Evolutionary conservation across 2,888 invertebrate genomes (phyloP).

Genomic region (Phytoseiulus persimilis): DNA sequence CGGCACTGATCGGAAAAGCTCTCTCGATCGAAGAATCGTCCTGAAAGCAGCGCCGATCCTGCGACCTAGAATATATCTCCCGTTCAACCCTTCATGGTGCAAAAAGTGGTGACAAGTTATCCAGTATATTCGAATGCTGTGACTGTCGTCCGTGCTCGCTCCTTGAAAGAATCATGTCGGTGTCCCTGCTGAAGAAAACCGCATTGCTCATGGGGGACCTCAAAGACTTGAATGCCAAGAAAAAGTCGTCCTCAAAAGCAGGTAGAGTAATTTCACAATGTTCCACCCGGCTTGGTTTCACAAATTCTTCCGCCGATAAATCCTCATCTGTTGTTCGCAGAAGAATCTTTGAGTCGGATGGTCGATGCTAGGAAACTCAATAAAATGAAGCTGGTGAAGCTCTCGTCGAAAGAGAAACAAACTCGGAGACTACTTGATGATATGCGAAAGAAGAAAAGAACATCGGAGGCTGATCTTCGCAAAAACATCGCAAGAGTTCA

Average conservation of each 20-base stretch:
- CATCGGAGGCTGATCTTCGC: background rate
- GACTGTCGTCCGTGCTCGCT: too few relatives aligned
- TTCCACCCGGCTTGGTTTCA: too few relatives aligned
- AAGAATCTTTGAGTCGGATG: background rate
- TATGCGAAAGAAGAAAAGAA: background rate
- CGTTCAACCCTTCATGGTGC: too few relatives aligned
- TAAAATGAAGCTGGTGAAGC: conserved; percentile 10
- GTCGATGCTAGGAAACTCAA: background rate
- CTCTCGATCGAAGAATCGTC: too few relatives aligned
- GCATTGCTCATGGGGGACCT: conserved; percentile 22
- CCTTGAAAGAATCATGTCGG: background rate
- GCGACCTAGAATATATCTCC: too few relatives aligned
- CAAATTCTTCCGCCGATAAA: background rate
- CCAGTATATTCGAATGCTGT: too few relatives aligned
- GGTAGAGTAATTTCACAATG: too few relatives aligned
- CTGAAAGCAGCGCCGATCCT: too few relatives aligned
- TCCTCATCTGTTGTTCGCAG: background rate
- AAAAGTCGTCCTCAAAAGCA: background rate
- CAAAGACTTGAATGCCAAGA: background rate
- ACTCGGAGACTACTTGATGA: background rate
- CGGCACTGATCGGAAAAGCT: too few relatives aligned
- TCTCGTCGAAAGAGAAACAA: conserved; percentile 14
- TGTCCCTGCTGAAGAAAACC: conserved; percentile 17
- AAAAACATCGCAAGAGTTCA: background rate
- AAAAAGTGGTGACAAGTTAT: too few relatives aligned